These are phyloP conservation scores for Nomada ferruginata DNA, from an alignment of 2,888 invertebrate species.

Conservation along the genomic window DNA sequence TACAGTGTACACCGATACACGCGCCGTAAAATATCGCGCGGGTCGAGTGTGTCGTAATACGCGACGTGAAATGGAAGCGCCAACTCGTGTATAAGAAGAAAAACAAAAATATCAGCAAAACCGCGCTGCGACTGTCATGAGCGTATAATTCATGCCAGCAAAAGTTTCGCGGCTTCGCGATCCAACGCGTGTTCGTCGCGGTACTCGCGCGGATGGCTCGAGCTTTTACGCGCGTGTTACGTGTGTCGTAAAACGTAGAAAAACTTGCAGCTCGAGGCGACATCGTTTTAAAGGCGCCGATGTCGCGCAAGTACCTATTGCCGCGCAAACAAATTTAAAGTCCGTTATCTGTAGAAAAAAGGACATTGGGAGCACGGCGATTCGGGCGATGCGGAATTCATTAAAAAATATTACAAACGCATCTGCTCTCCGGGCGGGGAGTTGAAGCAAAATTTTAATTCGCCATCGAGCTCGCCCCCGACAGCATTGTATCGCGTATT, in stretches of 20 bases:
- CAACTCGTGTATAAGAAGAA: conserved; percentile 49
- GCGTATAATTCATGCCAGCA: conserved; percentile 56
- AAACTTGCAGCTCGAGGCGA: conserved; percentile 5
- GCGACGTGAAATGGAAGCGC: conserved; percentile 57
- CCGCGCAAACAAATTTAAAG: no score
- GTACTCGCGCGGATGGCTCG: conserved; percentile 52
- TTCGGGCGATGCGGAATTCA: conserved; percentile 64
- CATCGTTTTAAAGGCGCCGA: no score
- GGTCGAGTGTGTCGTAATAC: conserved; percentile 60
- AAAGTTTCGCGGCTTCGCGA: conserved; percentile 46
- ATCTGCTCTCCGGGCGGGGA: conserved; percentile 9
- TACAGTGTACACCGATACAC: conserved; percentile 12
- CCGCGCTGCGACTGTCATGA: conserved; percentile 45
- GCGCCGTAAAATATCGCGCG: conserved; percentile 58
- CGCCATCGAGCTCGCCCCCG: conserved; percentile 50
- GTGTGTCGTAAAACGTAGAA: conserved; percentile 50
- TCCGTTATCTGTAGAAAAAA: background rate
- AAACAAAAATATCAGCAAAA: conserved; percentile 54
- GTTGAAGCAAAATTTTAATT: conserved; percentile 61
- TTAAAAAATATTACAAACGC: conserved; percentile 67
- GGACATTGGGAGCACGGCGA: background rate
- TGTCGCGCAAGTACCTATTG: no score
- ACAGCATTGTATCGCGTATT: conserved; percentile 52
- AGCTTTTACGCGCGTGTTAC: conserved; percentile 54
- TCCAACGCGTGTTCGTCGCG: conserved; percentile 3